phyloP scores from a whole-genome alignment of 2,888 invertebrate genomes.

The Lithodes maja region DNA sequence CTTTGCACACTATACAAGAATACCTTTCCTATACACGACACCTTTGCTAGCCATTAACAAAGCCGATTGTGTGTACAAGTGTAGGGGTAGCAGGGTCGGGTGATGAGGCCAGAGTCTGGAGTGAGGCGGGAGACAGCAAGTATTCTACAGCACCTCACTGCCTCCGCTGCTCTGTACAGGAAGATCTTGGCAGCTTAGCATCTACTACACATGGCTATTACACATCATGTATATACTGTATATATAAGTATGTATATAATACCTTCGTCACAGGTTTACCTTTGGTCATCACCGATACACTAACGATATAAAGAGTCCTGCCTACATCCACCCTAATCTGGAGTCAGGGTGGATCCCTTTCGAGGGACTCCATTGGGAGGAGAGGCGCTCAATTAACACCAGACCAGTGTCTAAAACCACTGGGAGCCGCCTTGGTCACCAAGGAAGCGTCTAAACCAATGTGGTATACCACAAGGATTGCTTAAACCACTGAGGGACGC shows the following conservation, averaged over 20 bases:
- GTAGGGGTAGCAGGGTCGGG: neutral
- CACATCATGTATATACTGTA: neutral
- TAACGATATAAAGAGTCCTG: neutral
- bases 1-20: constrained; percentile 49
- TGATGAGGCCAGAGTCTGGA: neutral
- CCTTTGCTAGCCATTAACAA: constrained; percentile 37
- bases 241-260: constrained; percentile 23
- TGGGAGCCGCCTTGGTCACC: no score
- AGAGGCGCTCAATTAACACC: no score
- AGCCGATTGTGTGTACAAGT: constrained; percentile 42
- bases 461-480: no score
- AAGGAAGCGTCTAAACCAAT: no score
- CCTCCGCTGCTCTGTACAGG: constrained; percentile 28
- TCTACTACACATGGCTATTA: constrained; percentile 31
- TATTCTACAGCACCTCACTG: constrained; percentile 5
- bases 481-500: no score
- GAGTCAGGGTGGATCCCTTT: no score
- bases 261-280: constrained; percentile 42
- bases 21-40: constrained; percentile 39
- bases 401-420: no score
- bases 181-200: constrained; percentile 39
- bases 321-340: no score
- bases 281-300: constrained; percentile 42
- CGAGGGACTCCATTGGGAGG: no score
- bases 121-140: neutral